Evolutionary conservation across 2,113 vertebrate genomes (phyloP).

Genomic region (Semicossyphus pulcher): DNA sequence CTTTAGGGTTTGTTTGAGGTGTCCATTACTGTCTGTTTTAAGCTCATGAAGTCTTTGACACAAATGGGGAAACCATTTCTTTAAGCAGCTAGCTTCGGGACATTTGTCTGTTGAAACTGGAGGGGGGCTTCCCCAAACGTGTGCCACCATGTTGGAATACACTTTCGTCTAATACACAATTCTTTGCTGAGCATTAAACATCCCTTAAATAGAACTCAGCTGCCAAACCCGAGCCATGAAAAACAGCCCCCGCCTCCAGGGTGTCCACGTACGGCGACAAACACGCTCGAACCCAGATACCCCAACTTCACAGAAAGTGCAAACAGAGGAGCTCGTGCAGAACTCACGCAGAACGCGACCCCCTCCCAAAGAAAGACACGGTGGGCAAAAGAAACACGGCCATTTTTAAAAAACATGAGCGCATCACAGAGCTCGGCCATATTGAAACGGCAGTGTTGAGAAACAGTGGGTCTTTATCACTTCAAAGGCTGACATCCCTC

Average conservation of each 20-base stretch:
- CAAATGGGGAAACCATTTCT: no score
- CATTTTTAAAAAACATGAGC: constrained; percentile 69
- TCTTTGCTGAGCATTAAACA: no score
- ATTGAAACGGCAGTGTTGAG: constrained; percentile 61
- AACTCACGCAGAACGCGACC: constrained; percentile 31
- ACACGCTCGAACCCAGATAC: not conserved
- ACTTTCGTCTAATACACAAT: no score
- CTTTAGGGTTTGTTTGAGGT: no score
- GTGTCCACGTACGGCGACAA: constrained; percentile 17
- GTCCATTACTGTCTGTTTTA: no score
- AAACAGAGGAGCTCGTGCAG: constrained; percentile 29
- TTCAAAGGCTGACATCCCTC: constrained; percentile 75
- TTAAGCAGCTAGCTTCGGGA: no score
- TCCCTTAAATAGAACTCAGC: not conserved
- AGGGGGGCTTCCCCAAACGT: no score
- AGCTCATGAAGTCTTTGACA: no score
- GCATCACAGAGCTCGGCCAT: constrained; percentile 68
- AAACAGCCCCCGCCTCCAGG: not conserved
- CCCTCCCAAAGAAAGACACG: constrained; percentile 19
- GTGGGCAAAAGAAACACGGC: constrained; percentile 55
- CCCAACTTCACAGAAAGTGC: constrained; percentile 24
- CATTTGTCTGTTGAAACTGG: no score
- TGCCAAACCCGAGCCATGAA: not conserved
- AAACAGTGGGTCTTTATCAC: constrained; percentile 76
- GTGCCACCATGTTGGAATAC: no score